Base-by-base conservation (phyloP, 2,888 invertebrate genomes). In the Leptarthrus brevirostris region DNA sequence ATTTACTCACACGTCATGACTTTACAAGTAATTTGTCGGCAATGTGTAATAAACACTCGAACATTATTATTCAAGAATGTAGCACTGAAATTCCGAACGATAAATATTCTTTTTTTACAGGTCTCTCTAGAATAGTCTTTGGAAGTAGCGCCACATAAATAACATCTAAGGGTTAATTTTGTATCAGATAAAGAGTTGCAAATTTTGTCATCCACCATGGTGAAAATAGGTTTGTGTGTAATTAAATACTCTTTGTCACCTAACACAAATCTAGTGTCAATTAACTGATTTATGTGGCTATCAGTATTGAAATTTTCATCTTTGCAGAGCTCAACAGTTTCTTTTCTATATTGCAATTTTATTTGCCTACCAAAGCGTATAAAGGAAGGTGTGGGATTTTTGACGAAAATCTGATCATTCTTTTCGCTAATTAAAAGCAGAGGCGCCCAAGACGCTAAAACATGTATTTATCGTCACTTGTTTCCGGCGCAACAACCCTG, bases 401-500 rank as follows among this genome's bases (percentile, higher is more conserved):
- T n/a, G 12, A 44, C 44, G 14, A 44, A 30, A 30, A 8, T 30
- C 12, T 14, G 3, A 44, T 44, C 12, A 14, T 14, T 14, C 12
- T 44, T 14, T 14, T 44, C 44, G 14, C 6, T 14, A n/a, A 44
- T 12, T 12, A 44, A 44, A 10, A 5, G 3, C 44, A 44, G 12
- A 14, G 44, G 5, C 12, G 12, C 12, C 16, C 8, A 47, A 12
- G 47, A 47, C n/a, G 47, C n/a, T 47, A 47, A n/a, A 47, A 47
- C 47, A 47, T 47, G n/a, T 47, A 47, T 16, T 47, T 47, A 4
- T n/a, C 47, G 2, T 47, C 47, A 47, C 47, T 47, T 47, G n/a
- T n/a, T 14, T 47, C 47, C 5, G 47, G n/a, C 47, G 16, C 47
- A 47, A 47, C n/a, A n/a, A n/a, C n/a, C n/a, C n/a, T n/a, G n/a